phyloP scores from a whole-genome alignment of 2,888 invertebrate species.

The Pocota personata region DNA sequence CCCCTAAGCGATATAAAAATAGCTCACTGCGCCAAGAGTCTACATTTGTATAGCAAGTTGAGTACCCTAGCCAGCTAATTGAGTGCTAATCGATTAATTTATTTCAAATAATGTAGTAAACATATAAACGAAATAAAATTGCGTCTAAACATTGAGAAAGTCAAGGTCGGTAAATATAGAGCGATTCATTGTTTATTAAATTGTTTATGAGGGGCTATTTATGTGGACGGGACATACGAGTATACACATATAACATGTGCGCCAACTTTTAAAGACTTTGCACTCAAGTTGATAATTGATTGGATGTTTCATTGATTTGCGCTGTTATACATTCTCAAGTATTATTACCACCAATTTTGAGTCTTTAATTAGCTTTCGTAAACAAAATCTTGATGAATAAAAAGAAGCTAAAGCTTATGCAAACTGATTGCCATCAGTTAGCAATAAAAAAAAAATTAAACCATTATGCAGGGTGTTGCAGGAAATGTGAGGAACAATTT shows the following conservation, averaged over 20 bases:
- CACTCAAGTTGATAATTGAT: not conserved
- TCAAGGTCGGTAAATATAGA: not conserved
- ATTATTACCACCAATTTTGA: too few relatives aligned
- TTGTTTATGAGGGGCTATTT: not conserved
- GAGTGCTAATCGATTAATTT: conserved; percentile 57
- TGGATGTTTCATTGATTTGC: not conserved
- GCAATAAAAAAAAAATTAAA: too few relatives aligned
- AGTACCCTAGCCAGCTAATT: not conserved
- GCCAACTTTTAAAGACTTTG: not conserved
- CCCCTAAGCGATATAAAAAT: not conserved
- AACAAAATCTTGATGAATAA: too few relatives aligned
- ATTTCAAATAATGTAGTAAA: conserved; percentile 21
- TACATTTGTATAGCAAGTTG: not conserved
- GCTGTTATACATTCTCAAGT: not conserved
- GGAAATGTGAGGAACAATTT: too few relatives aligned
- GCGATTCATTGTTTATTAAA: not conserved
- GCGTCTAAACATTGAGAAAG: not conserved
- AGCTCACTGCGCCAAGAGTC: not conserved
- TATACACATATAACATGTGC: not conserved
- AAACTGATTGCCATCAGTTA: too few relatives aligned
- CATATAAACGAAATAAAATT: not conserved
- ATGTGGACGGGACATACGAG: not conserved
- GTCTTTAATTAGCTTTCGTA: too few relatives aligned
- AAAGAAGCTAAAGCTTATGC: too few relatives aligned
- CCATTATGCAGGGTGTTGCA: too few relatives aligned